A percentile compares a stretch with the other conserved stretches of the same genome.
These are phyloP conservation scores for Hipparchia sbordonii DNA, from an alignment of 2,888 invertebrate species.

Conservation along the genomic window DNA sequence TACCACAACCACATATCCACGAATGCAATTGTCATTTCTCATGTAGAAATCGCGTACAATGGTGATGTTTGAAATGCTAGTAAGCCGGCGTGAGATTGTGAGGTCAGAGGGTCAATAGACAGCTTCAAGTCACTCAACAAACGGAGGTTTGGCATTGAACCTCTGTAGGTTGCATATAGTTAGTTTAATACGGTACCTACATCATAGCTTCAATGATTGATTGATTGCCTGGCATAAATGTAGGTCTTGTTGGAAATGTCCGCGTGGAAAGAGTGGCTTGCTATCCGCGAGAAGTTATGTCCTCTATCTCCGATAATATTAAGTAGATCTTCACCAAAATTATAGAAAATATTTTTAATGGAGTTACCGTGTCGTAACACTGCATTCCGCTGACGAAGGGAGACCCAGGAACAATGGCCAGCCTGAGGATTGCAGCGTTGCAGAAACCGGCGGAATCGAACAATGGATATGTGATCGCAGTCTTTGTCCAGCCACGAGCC, in stretches of 20 bases:
- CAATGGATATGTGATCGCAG: too few relatives aligned
- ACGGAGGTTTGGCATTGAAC: slow-evolving; percentile 53
- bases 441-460: too few relatives aligned
- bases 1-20: slow-evolving; percentile 13
- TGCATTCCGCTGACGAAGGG: too few relatives aligned
- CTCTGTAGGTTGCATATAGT: slow-evolving; percentile 29
- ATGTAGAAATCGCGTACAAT: slow-evolving; percentile 35
- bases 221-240: slow-evolving; percentile 24
- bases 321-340: too few relatives aligned
- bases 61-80: slow-evolving; percentile 51
- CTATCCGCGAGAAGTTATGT: too few relatives aligned
- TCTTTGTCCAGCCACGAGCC: too few relatives aligned
- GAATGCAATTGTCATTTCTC: slow-evolving; percentile 31
- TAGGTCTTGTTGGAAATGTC: not conserved
- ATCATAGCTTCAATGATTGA: slow-evolving; percentile 29
- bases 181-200: slow-evolving; percentile 26
- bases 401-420: too few relatives aligned
- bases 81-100: slow-evolving; percentile 61
- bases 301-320: too few relatives aligned
- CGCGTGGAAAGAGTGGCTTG: too few relatives aligned
- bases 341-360: too few relatives aligned
- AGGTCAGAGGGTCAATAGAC: slow-evolving; percentile 69
- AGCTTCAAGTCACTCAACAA: slow-evolving; percentile 58
- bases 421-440: too few relatives aligned
- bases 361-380: too few relatives aligned